Percentiles rank a stretch among this genome's conserved stretches.
Evolutionary conservation across 2,888 invertebrate genomes (phyloP).

Genomic region (Eristalis pertinax): DNA sequence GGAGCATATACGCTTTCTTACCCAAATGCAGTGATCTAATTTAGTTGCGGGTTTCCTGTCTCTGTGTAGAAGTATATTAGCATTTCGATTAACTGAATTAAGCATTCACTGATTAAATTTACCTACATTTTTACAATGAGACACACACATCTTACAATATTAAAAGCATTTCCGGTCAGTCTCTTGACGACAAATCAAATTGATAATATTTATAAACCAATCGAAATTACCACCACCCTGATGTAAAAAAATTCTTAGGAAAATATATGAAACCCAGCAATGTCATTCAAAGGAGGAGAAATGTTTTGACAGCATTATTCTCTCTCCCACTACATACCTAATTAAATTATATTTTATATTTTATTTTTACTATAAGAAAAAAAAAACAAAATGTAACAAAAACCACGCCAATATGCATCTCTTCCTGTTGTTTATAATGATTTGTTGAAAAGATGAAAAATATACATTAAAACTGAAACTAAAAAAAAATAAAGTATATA

Average conservation of each 20-base stretch:
- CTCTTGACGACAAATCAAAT: background rate
- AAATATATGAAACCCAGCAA: background rate
- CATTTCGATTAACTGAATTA: no score
- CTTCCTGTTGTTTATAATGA: slow-evolving; percentile 69
- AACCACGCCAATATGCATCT: slow-evolving; percentile 58
- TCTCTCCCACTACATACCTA: no score
- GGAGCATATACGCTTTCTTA: no score
- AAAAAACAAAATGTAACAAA: slow-evolving; percentile 11
- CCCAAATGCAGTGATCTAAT: no score
- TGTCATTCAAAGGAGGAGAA: slow-evolving; percentile 8
- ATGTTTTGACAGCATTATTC: no score
- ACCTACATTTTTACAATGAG: no score
- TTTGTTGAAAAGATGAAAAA: slow-evolving; percentile 39
- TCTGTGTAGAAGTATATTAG: no score
- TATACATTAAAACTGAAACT: slow-evolving; percentile 60
- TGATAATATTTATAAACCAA: slow-evolving; percentile 15
- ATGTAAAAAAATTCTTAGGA: slow-evolving; percentile 32
- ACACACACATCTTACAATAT: no score
- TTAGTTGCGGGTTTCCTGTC: no score
- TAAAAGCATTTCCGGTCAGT: background rate
- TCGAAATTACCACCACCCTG: slow-evolving; percentile 66
- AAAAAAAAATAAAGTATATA: slow-evolving; percentile 30
- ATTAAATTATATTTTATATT: background rate
- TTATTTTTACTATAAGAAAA: slow-evolving; percentile 38
- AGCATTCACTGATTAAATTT: no score